phyloP scores from a whole-genome alignment of 2,797 vertebrate species.

The Syngnathus acus region DNA sequence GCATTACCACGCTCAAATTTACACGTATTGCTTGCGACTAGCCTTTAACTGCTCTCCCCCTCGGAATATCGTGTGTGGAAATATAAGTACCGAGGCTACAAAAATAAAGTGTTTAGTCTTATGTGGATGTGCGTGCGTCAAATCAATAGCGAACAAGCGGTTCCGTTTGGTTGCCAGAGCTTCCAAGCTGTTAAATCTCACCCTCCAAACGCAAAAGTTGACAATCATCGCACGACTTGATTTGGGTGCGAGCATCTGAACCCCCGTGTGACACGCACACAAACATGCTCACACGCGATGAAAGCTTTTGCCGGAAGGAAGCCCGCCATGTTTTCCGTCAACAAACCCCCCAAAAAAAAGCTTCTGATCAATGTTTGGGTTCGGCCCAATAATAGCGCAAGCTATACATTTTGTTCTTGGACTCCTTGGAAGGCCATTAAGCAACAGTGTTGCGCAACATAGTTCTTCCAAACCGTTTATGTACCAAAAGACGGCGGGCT shows the following conservation, averaged over 20 bases:
- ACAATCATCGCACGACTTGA: neutral
- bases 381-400: neutral
- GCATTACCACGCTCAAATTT: too few relatives aligned
- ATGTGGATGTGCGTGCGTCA: too few relatives aligned
- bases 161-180: slow-evolving; percentile 1
- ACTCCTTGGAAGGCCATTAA: neutral
- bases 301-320: neutral
- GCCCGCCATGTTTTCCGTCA: neutral
- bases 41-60: too few relatives aligned
- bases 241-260: slow-evolving; percentile 1
- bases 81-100: too few relatives aligned
- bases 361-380: neutral
- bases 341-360: neutral
- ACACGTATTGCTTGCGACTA: too few relatives aligned
- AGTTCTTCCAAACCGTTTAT: neutral
- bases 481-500: too few relatives aligned
- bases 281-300: neutral
- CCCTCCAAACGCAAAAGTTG: neutral
- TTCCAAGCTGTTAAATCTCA: slow-evolving; percentile 15
- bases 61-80: too few relatives aligned
- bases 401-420: neutral
- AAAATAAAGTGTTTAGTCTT: too few relatives aligned
- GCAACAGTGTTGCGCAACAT: too few relatives aligned
- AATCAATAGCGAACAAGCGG: neutral
- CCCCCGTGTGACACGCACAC: neutral